Evolutionary conservation across 2,113 vertebrate genomes (phyloP), one percentile per base, ranked within the genome.

Genomic region (Dunckerocampus dactyliophorus): DNA sequence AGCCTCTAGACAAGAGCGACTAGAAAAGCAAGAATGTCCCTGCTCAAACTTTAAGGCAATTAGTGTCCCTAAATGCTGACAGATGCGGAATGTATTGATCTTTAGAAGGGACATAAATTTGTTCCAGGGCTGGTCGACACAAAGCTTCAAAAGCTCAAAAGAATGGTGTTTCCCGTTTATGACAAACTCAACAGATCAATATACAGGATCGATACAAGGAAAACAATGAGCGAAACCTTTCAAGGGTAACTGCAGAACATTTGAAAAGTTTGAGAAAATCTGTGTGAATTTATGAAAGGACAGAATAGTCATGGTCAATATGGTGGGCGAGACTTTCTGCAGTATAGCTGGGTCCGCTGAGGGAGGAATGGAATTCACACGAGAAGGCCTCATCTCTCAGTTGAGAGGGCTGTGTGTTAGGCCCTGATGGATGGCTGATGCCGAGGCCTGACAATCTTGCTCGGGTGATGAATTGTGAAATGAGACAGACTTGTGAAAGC

Each of bases 381-480:
- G 79, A 62, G 52, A 66, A 79, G 67, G 76, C 74, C 79, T 82
- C 89, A 91, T 90, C 87, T 88, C 82, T 85, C 77, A 74, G 83
- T 74, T 83, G 81, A 86, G 88, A 89, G 87, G 86, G 79, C 71
- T 69, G 58, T 69, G 65, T 88, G 89, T 87, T 87, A 84, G 84
- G 63, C 39, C 58, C 67, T 92, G 89, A 92, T 89, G 88, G 89
- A 92, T 92, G 83, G 85, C 76, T 24, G 75, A 76, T 82, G 79
- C 89, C 89, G 88, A 91, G 84, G 86, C 77, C 74, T 91, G 89
- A 90, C 89, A 89, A 87, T 86, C 54, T 58, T 82, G 87, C 90
- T 78, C 83, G 80, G 89, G 85, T 93, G 93, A 93, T 92, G 87
- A 90, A 92, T 89, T 91, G 93, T 93, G 92, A 92, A 92, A 93